These are phyloP conservation scores for Spea bombifrons DNA, from an alignment of 2,113 vertebrate genomes.

Conservation along the genomic window DNA sequence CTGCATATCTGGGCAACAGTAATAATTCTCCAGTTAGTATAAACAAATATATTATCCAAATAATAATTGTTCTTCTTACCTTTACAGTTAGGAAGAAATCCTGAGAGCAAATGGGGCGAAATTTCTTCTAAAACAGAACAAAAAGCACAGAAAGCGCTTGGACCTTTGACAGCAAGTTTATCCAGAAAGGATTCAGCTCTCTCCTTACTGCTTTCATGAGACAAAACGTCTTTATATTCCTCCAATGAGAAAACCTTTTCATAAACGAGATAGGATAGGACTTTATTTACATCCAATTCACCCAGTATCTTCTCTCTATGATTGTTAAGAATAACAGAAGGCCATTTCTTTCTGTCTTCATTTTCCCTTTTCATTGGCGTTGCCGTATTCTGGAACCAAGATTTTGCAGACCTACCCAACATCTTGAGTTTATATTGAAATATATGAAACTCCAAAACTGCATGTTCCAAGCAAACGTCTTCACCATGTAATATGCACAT, in stretches of 20 bases:
- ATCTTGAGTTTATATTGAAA: conserved; percentile 64
- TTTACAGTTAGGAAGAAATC: conserved; percentile 80
- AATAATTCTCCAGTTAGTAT: not conserved
- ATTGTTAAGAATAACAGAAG: conserved; percentile 67
- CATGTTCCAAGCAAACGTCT: conserved; percentile 51
- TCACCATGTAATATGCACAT: conserved; percentile 63
- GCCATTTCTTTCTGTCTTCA: conserved; percentile 67
- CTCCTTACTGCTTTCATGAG: conserved; percentile 63
- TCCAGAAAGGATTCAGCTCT: conserved; percentile 76
- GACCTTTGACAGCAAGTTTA: conserved; percentile 77
- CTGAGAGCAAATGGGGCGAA: conserved; percentile 81
- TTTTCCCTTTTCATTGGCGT: conserved; percentile 65
- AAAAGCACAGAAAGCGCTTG: conserved; percentile 76
- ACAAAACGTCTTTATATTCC: conserved; percentile 82
- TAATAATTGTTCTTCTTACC: conserved; percentile 67
- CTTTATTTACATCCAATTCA: conserved; percentile 74
- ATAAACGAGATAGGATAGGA: conserved; percentile 79
- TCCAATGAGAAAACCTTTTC: conserved; percentile 79
- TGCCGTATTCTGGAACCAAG: conserved; percentile 74
- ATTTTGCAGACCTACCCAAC: conserved; percentile 70
- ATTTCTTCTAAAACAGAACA: conserved; percentile 83
- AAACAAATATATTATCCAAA: not conserved
- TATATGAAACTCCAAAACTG: conserved; percentile 51
- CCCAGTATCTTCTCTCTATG: conserved; percentile 73
- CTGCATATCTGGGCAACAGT: too few species aligned